Evolutionary conservation across 2,888 invertebrate species (phyloP).

Genomic region (Lepidochrysops patricia): DNA sequence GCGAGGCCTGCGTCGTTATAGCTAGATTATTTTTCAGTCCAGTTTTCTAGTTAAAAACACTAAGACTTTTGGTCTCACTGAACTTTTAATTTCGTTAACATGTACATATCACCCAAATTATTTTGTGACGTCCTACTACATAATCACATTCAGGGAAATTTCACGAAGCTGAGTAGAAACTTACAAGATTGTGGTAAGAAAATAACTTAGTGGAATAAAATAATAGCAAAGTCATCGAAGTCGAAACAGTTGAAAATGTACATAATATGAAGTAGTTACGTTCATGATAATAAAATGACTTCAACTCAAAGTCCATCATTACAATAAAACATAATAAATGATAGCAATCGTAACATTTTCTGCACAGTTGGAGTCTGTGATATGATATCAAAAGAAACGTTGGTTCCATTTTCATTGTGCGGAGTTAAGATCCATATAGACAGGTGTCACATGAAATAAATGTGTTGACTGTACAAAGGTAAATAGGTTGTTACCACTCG

Average conservation of each 20-base stretch:
- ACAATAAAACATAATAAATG: background rate
- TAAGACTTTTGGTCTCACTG: background rate
- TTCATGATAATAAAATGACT: no score
- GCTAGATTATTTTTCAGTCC: background rate
- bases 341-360: background rate
- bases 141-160: no score
- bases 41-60: background rate
- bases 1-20: background rate
- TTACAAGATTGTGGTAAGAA: no score
- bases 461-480: background rate
- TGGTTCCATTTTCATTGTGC: background rate
- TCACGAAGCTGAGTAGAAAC: no score
- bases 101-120: no score
- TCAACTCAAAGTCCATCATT: no score
- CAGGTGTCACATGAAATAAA: constrained; percentile 7
- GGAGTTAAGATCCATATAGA: background rate
- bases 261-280: no score
- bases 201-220: no score
- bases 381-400: background rate
- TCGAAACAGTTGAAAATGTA: no score
- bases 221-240: no score
- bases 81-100: no score
- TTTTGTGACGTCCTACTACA: no score
- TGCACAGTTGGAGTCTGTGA: background rate
- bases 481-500: constrained; percentile 7